A percentile compares a stretch with the other conserved stretches of the same genome.
Evolutionary conservation across 2,113 vertebrate species (phyloP).

Genomic region (Heloderma charlesbogerti): DNA sequence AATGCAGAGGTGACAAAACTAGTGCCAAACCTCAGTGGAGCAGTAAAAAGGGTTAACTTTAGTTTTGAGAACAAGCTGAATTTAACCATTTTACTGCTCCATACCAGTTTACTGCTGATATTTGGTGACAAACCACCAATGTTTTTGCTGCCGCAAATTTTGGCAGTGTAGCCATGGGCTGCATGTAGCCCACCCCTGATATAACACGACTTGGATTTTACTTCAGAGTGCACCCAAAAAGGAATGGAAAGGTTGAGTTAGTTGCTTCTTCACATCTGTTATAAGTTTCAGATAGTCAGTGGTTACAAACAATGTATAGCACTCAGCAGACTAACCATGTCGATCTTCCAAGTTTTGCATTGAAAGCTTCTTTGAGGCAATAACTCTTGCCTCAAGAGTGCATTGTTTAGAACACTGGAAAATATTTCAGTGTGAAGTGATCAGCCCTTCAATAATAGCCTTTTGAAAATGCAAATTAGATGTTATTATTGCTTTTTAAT

Average conservation of each 20-base stretch:
- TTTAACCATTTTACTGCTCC: no score
- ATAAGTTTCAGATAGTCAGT: background rate
- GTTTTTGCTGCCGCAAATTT: no score
- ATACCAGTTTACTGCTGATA: no score
- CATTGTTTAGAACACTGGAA: background rate
- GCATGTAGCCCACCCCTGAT: background rate
- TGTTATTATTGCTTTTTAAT: background rate
- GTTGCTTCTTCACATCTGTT: background rate
- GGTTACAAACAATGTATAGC: background rate
- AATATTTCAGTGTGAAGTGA: background rate
- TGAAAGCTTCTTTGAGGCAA: background rate
- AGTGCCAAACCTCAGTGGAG: no score
- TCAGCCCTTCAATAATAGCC: background rate
- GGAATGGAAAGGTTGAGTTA: background rate
- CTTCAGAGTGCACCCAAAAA: background rate
- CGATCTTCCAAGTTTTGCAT: background rate
- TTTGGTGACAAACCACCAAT: no score
- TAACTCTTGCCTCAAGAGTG: background rate
- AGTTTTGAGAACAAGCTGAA: no score
- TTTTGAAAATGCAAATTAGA: slow-evolving; percentile 9
- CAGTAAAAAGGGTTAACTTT: no score
- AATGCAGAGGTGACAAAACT: no score
- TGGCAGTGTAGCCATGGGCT: no score
- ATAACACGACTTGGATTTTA: background rate
- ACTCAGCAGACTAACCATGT: no score